phyloP scores from a whole-genome alignment of 2,113 vertebrate genomes.

The Aegithalos caudatus region DNA sequence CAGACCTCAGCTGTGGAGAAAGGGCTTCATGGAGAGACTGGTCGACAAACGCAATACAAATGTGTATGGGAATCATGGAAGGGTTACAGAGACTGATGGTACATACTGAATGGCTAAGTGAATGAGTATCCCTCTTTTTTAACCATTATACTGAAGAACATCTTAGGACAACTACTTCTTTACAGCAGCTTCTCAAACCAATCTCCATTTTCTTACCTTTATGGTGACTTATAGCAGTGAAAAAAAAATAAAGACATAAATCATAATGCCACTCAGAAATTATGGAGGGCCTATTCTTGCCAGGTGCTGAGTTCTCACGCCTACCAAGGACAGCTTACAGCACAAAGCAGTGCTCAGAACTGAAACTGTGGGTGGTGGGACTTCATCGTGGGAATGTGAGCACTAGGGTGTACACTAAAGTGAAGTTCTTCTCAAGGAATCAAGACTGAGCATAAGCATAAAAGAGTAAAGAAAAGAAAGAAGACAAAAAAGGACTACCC shows the following conservation, averaged over 20 bases:
- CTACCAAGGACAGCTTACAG: not conserved
- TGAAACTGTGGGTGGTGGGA: not conserved
- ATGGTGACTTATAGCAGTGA: not conserved
- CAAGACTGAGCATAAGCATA: not conserved
- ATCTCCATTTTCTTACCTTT: not conserved
- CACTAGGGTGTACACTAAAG: not conserved
- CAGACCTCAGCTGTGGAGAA: not conserved
- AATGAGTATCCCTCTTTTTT: fast-evolving
- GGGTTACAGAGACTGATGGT: not conserved
- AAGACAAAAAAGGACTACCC: not conserved
- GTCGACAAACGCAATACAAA: not conserved
- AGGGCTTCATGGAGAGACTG: too few species aligned
- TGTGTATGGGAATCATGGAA: not conserved
- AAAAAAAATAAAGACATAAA: not conserved
- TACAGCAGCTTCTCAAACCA: not conserved
- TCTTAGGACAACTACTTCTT: not conserved
- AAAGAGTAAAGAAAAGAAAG: not conserved
- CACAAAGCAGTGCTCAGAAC: not conserved
- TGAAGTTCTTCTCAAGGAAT: not conserved
- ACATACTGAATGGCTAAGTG: not conserved
- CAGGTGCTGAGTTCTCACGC: not conserved
- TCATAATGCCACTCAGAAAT: not conserved
- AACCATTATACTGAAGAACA: not conserved
- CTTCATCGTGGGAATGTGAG: not conserved
- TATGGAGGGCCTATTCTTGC: not conserved